Percentiles rank a stretch among this genome's conserved stretches.
phyloP scores from a whole-genome alignment of 64 coral and sea anemone genomes.

The Montipora sp. region DNA sequence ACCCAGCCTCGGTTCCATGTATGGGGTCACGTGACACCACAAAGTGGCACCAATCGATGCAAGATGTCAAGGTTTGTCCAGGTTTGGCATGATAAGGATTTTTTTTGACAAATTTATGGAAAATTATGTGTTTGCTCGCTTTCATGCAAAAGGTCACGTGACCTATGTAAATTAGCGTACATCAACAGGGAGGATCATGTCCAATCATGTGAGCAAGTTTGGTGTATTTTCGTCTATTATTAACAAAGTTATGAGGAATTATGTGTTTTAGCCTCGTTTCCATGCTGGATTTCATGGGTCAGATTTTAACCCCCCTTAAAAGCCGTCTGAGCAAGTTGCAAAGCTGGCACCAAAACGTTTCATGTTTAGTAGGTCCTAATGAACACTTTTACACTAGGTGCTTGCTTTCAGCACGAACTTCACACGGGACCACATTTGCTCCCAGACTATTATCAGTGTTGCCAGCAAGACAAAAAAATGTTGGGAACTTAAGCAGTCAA shows the following conservation, averaged over 20 bases:
- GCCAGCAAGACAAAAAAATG: too few species aligned
- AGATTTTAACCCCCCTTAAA: constrained; percentile 39
- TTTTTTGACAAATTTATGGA: too few species aligned
- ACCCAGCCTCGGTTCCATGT: constrained; percentile 46
- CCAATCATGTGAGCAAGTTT: constrained; percentile 59
- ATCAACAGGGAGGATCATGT: constrained; percentile 58
- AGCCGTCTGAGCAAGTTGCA: constrained; percentile 63
- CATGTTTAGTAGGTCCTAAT: constrained; percentile 51
- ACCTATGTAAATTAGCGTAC: constrained; percentile 65
- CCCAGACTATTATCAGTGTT: constrained; percentile 60
- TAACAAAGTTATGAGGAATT: constrained; percentile 49
- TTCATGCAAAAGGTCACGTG: constrained; percentile 65
- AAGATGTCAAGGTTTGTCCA: too few species aligned
- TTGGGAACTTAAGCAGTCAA: too few species aligned
- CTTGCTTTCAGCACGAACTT: constrained; percentile 67
- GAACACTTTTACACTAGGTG: constrained; percentile 60
- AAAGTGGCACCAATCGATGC: constrained; percentile 66
- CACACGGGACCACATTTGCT: constrained; percentile 72
- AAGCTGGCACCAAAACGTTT: constrained; percentile 76
- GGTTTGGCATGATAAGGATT: too few species aligned
- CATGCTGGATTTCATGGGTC: too few species aligned
- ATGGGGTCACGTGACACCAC: constrained; percentile 68
- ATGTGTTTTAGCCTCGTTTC: too few species aligned
- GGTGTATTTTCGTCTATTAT: constrained; percentile 54
- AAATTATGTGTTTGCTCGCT: constrained; percentile 1